Evolutionary conservation across 2,797 vertebrate species (phyloP), one percentile per base, ranked within the genome.

Genomic region (Sebastes diploproa): DNA sequence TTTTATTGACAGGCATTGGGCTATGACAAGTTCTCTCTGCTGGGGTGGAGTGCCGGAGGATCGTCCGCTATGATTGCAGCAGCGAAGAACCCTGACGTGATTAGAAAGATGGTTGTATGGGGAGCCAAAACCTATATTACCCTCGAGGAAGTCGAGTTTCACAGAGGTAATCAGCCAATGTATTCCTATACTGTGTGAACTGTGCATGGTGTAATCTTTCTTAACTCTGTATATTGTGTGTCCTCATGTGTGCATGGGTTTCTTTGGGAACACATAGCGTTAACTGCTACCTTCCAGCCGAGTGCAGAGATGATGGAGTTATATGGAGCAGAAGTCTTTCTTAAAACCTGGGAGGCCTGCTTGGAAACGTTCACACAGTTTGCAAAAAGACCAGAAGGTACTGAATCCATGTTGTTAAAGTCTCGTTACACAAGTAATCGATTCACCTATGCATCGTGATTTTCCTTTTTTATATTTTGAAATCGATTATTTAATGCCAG

Each of bases 11-110:
- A 98, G 97, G 91, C 89, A 0, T 78, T 99, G 81, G 95, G 96
- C 10, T 98, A 98, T 75, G 78, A 83, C 38, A 95, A 89, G 86
- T 96, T 97, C 81, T 98, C 98, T 62, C 75, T 99, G 88, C 86
- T 98, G 89, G 98, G 98, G 0, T 98, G 98, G 98, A 98, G 98
- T 8, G 97, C 97, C 6, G 97, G 98, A 16, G 97, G 98, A 50
- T 97, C 97, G 72, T 96, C 96, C 0, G 95, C 97, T 1, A 94
- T 98, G 70, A 95, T 98, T 2, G 96, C 96, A 4, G 97, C 98
- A 0, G 97, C 96, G 0, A 95, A 78, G 72, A 95, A 96, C 58
- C 96, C 97, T 0, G 62, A 90, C 1, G 84, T 95, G 64, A 91
- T 98, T 94, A 79, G 80, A 65, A 98, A 96, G 89, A 30, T 97